Conservation (phyloP, 2,797 vertebrate genomes). For the Poeciliopsis infans region DNA sequence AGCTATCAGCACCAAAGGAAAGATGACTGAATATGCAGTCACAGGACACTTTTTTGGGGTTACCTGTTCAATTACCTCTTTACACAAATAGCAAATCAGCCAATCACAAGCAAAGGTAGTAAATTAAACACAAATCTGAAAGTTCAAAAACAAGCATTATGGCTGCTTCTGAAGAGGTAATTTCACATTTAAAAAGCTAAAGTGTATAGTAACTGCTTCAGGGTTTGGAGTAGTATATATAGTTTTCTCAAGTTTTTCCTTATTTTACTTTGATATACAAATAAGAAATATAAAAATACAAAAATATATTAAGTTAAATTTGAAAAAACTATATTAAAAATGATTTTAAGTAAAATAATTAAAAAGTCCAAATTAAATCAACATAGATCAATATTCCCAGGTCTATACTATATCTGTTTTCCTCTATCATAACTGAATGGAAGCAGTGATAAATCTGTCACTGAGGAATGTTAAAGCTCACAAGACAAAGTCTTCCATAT, state of each 20-base stretch:
- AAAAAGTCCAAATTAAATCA: slow-evolving; percentile 27
- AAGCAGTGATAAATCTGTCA: slow-evolving; percentile 47
- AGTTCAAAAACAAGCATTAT: neutral
- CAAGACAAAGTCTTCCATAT: slow-evolving; percentile 12
- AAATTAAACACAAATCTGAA: neutral
- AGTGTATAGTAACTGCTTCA: neutral
- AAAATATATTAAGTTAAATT: slow-evolving; percentile 28
- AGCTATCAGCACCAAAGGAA: neutral
- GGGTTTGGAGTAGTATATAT: neutral
- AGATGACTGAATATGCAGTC: neutral
- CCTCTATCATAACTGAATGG: slow-evolving; percentile 25
- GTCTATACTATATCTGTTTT: slow-evolving; percentile 39
- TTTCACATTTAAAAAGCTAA: neutral
- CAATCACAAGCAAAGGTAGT: no score
- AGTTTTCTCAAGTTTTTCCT: neutral
- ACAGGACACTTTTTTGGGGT: neutral
- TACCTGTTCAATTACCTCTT: neutral
- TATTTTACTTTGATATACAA: neutral
- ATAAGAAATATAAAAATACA: slow-evolving; percentile 2
- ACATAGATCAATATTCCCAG: slow-evolving; percentile 35
- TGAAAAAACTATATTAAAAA: slow-evolving; percentile 10
- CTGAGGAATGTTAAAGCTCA: slow-evolving; percentile 48
- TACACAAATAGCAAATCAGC: neutral
- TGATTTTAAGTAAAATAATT: neutral
- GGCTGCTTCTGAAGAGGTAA: neutral